Percentiles rank a stretch among this genome's conserved stretches.
phyloP scores from a whole-genome alignment of 2,888 invertebrate species.

The Petrolisthes manimaculis region DNA sequence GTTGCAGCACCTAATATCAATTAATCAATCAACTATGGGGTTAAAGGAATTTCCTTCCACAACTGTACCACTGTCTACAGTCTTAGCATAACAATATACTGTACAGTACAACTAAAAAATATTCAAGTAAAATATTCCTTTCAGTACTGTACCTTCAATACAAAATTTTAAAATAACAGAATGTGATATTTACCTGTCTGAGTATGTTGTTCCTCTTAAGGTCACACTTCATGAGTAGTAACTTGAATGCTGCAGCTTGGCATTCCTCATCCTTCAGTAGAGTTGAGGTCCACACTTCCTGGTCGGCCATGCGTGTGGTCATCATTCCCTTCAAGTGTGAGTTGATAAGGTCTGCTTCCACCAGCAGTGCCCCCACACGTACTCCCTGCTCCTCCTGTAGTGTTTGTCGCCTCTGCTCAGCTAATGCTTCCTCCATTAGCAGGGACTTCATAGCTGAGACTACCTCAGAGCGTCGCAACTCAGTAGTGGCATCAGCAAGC shows the following conservation, averaged over 20 bases:
- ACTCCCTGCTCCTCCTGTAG: conserved; percentile 48
- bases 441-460: conserved; percentile 57
- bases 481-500: conserved; percentile 52
- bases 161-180: background rate
- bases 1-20: too few relatives aligned
- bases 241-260: conserved; percentile 62
- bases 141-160: too few relatives aligned
- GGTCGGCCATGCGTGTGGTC: conserved; percentile 43
- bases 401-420: conserved; percentile 45
- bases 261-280: conserved; percentile 61
- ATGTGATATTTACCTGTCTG: conserved; percentile 55
- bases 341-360: conserved; percentile 51
- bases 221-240: conserved; percentile 60
- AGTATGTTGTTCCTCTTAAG: conserved; percentile 59
- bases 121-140: background rate
- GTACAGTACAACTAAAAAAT: background rate
- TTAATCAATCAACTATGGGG: too few relatives aligned
- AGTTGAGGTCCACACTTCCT: conserved; percentile 53
- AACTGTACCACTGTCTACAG: background rate
- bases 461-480: conserved; percentile 55
- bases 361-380: conserved; percentile 49
- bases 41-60: too few relatives aligned
- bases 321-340: conserved; percentile 50
- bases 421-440: conserved; percentile 50
- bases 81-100: background rate